Conservation (phyloP, 2,888 invertebrate species). For the Graphium colonna region DNA sequence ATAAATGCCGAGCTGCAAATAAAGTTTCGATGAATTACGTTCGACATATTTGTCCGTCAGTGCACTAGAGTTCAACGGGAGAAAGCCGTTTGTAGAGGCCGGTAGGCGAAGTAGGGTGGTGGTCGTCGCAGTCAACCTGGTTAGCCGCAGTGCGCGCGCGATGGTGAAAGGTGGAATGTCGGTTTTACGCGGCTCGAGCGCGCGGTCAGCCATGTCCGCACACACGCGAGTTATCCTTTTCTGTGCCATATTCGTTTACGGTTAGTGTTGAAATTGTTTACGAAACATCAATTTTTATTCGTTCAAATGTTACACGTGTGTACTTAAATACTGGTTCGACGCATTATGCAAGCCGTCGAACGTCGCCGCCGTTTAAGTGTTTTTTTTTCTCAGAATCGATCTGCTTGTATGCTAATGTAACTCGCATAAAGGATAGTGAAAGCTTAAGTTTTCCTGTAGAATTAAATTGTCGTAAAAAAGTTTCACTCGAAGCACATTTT, state of each 20-base stretch:
- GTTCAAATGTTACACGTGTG: slow-evolving; percentile 16
- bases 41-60: slow-evolving; percentile 25
- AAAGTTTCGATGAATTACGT: neutral
- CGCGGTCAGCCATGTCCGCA: slow-evolving; percentile 54
- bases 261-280: slow-evolving; percentile 49
- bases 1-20: neutral
- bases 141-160: slow-evolving; percentile 64
- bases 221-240: slow-evolving; percentile 61
- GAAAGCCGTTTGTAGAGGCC: slow-evolving; percentile 66
- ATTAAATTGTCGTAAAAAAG: too few relatives aligned
- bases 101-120: slow-evolving; percentile 46
- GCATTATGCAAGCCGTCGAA: slow-evolving; percentile 64
- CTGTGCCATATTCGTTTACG: slow-evolving; percentile 65
- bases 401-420: slow-evolving; percentile 49
- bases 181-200: slow-evolving; percentile 45
- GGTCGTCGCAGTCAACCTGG: slow-evolving; percentile 31
- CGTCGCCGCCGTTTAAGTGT: slow-evolving; percentile 32
- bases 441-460: slow-evolving; percentile 42
- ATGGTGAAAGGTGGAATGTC: slow-evolving; percentile 74
- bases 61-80: slow-evolving; percentile 49
- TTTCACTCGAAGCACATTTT: slow-evolving; percentile 25
- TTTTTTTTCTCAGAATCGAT: slow-evolving; percentile 42
- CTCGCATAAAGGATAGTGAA: slow-evolving; percentile 59
- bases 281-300: slow-evolving; percentile 8
- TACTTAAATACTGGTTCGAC: slow-evolving; percentile 36